Conservation (phyloP, 2,113 vertebrate species). For the Platysternon megacephalum region DNA sequence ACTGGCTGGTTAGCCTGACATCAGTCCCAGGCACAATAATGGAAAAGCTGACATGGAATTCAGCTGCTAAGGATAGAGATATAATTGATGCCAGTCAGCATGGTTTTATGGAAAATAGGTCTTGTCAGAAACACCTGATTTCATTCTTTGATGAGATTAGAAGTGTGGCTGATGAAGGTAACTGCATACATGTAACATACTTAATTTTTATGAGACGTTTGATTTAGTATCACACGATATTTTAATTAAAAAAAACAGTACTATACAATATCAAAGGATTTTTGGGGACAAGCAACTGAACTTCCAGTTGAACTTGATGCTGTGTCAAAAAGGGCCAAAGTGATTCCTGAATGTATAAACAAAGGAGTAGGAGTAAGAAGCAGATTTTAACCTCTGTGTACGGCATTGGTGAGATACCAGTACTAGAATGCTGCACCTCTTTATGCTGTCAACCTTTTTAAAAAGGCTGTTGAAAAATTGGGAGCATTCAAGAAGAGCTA, state of each 20-base stretch:
- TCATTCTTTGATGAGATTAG: neutral
- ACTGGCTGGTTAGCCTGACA: neutral
- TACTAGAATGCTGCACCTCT: neutral
- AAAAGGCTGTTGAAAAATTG: neutral
- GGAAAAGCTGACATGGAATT: slow-evolving; percentile 28
- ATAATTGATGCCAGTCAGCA: slow-evolving; percentile 22
- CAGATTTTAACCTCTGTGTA: neutral
- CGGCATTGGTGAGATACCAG: neutral
- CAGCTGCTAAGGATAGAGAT: slow-evolving; percentile 13
- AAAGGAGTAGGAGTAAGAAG: neutral
- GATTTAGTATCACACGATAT: neutral
- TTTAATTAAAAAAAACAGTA: slow-evolving; percentile 10
- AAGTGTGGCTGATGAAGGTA: slow-evolving; percentile 17
- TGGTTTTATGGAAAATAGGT: slow-evolving; percentile 2
- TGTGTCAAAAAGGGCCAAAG: neutral
- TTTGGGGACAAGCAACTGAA: neutral
- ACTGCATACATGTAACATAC: neutral
- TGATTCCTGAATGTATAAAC: neutral
- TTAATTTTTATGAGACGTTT: neutral
- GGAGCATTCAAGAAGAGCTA: neutral
- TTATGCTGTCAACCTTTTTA: neutral
- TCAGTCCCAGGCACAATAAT: slow-evolving; percentile 12
- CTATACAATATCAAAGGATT: neutral
- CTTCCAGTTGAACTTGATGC: neutral
- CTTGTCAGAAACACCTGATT: slow-evolving; percentile 23